Conservation (phyloP, 2,888 invertebrate genomes). For the Gandaritis pyraliata region DNA sequence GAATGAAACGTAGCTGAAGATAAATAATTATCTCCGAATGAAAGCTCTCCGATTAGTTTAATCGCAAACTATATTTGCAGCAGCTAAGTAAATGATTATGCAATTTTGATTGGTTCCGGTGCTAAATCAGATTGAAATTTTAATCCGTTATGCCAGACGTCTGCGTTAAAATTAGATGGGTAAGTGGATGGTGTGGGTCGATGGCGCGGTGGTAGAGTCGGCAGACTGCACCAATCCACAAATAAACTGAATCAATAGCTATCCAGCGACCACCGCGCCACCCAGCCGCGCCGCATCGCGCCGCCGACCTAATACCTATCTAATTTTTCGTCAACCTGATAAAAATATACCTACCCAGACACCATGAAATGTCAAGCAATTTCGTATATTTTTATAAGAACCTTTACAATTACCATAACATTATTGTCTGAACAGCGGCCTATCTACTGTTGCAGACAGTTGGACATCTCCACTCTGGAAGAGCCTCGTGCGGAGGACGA, state of each 20-base stretch:
- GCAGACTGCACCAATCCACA: slow-evolving; percentile 61
- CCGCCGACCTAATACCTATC: slow-evolving; percentile 44
- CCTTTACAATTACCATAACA: no score
- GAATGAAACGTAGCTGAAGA: slow-evolving; percentile 56
- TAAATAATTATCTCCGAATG: slow-evolving; percentile 44
- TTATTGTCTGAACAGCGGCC: no score
- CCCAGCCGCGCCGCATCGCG: slow-evolving; percentile 39
- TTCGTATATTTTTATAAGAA: neutral
- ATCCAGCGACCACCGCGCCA: slow-evolving; percentile 37
- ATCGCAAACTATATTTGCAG: slow-evolving; percentile 21
- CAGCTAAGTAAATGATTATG: slow-evolving; percentile 19
- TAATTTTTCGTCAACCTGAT: slow-evolving; percentile 34
- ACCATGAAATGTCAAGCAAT: slow-evolving; percentile 15
- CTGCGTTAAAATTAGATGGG: slow-evolving; percentile 51
- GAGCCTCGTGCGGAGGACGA: no score
- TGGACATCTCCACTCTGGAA: no score
- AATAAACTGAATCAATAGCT: slow-evolving; percentile 75
- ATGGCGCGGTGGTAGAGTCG: slow-evolving; percentile 38
- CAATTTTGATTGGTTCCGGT: slow-evolving; percentile 24
- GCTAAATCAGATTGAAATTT: slow-evolving; percentile 28
- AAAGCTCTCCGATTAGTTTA: slow-evolving; percentile 36
- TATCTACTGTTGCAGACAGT: no score
- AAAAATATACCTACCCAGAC: slow-evolving; percentile 34
- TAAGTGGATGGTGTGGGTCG: slow-evolving; percentile 44
- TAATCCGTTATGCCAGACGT: slow-evolving; percentile 31